These are phyloP conservation scores for Piaya cayana DNA, from an alignment of 2,113 vertebrate genomes.

Conservation along the genomic window DNA sequence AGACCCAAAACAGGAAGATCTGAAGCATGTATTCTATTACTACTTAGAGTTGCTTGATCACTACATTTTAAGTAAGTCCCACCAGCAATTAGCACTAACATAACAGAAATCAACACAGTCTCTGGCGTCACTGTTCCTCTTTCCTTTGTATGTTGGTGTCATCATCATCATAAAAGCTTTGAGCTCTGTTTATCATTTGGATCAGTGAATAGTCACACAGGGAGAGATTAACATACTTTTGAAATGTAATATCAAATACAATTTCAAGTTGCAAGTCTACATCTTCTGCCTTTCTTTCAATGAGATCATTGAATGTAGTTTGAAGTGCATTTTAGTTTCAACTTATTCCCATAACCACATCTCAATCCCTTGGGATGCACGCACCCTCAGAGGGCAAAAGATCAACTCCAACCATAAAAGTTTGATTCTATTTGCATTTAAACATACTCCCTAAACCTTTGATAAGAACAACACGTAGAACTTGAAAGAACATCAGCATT, in stretches of 20 bases:
- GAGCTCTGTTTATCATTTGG: neutral
- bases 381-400: neutral
- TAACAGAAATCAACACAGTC: neutral
- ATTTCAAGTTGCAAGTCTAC: neutral
- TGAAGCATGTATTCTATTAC: neutral
- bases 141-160: neutral
- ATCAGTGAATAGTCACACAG: neutral
- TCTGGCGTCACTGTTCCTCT: neutral
- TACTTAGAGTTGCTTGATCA: neutral
- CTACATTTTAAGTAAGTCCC: neutral
- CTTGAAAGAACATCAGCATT: neutral
- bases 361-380: neutral
- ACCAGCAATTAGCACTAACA: neutral
- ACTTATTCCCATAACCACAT: neutral
- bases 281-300: constrained; percentile 7
- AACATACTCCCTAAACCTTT: neutral
- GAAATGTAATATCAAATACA: constrained; percentile 30
- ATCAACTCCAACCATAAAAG: neutral
- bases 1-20: neutral
- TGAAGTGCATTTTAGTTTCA: neutral
- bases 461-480: neutral
- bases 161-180: neutral
- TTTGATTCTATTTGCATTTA: neutral
- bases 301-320: neutral
- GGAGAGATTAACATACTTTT: constrained; percentile 19